phyloP scores from a whole-genome alignment of 2,797 vertebrate genomes.

The Brachyrhaphis roseni region DNA sequence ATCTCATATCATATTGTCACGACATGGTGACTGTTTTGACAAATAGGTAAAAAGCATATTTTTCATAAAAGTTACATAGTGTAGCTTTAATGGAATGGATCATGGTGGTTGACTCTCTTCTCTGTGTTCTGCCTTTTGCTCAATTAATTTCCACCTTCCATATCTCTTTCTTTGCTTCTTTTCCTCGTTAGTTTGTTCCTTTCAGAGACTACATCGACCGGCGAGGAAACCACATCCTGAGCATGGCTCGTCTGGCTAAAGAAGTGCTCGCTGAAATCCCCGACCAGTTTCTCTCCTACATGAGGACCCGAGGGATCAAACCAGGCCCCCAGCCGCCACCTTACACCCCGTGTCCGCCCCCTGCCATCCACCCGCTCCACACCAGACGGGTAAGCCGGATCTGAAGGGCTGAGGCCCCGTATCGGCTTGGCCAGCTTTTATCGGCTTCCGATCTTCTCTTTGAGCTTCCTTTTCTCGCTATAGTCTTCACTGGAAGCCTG shows the following conservation, averaged over 20 bases:
- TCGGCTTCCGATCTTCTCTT: constrained; percentile 49
- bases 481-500: constrained; percentile 59
- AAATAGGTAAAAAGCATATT: too few relatives aligned
- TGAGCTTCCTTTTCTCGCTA: constrained; percentile 62
- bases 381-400: constrained; percentile 90
- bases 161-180: constrained; percentile 3
- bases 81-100: constrained; percentile 4
- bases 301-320: constrained; percentile 96
- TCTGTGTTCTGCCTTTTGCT: constrained; percentile 15
- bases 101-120: constrained; percentile 20
- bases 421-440: constrained; percentile 10
- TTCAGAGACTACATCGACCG: constrained; percentile 97
- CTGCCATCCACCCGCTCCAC: constrained; percentile 75
- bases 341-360: constrained; percentile 78
- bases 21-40: too few relatives aligned
- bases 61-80: too few relatives aligned
- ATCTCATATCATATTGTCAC: too few relatives aligned
- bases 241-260: constrained; percentile 96
- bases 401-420: constrained; percentile 69
- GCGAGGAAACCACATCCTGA: constrained; percentile 93
- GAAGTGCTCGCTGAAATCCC: constrained; percentile 97
- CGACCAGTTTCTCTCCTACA: constrained; percentile 96
- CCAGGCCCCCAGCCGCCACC: constrained; percentile 89
- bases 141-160: constrained; percentile 3
- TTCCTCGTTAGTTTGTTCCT: constrained; percentile 88